Percentiles rank a stretch among this genome's conserved stretches.
Conservation (phyloP, 2,888 invertebrate species). For the Zootermopsis nevadensis region DNA sequence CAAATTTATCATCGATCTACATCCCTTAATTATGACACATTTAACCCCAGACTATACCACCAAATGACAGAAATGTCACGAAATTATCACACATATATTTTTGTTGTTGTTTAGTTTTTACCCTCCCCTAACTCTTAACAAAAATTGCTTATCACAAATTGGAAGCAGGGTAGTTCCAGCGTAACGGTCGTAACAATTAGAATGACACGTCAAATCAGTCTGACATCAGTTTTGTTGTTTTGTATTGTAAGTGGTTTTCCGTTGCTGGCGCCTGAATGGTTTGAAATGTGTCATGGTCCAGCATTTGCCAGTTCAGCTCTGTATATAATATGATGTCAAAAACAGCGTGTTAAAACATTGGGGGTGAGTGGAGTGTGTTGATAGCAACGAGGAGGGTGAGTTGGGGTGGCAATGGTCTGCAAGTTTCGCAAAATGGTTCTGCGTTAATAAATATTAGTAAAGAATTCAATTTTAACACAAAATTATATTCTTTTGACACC, state of each 20-base stretch:
- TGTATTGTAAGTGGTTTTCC: conserved; percentile 22
- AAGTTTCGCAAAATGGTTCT: background rate
- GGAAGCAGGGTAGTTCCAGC: background rate
- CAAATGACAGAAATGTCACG: conserved; percentile 5
- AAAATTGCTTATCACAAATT: conserved; percentile 38
- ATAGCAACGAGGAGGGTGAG: background rate
- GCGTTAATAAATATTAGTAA: background rate
- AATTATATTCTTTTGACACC: background rate
- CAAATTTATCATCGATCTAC: conserved; percentile 1
- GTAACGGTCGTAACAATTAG: conserved; percentile 23
- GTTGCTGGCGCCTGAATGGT: background rate
- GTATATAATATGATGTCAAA: conserved; percentile 27
- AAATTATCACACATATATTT: conserved; percentile 19
- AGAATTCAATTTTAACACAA: conserved; percentile 5
- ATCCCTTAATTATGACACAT: background rate
- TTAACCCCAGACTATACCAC: conserved; percentile 10
- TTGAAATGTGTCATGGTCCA: background rate
- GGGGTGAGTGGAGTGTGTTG: background rate
- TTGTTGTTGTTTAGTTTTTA: conserved; percentile 18
- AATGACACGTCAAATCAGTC: background rate
- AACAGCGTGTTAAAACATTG: conserved; percentile 27
- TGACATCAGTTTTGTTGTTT: conserved; percentile 22
- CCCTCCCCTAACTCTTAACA: background rate
- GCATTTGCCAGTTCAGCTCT: background rate
- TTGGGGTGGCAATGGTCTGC: background rate